Conservation (phyloP, 2,888 invertebrate species). For the Drosophila siamana region DNA sequence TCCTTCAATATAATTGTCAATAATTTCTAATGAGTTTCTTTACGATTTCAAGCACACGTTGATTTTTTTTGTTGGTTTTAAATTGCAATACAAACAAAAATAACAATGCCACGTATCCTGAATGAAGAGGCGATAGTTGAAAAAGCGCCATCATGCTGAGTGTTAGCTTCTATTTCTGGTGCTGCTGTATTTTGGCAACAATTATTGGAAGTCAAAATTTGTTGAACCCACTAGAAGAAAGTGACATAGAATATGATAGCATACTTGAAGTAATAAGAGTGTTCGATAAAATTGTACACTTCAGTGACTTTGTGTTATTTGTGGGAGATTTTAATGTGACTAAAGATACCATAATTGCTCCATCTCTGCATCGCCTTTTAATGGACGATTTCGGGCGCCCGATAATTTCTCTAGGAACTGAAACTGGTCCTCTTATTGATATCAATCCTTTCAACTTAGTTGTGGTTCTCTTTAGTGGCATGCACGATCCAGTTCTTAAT, state of each 20-base stretch:
- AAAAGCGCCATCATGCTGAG: constrained; percentile 26
- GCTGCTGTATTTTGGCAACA: neutral
- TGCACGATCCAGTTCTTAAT: neutral
- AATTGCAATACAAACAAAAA: constrained; percentile 37
- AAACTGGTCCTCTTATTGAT: neutral
- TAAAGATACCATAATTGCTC: neutral
- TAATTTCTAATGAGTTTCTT: neutral
- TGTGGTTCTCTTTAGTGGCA: neutral
- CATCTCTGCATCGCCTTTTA: constrained; percentile 3
- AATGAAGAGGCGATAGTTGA: constrained; percentile 16
- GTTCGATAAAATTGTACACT: neutral
- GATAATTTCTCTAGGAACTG: constrained; percentile 11
- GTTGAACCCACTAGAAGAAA: neutral
- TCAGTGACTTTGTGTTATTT: constrained; percentile 6
- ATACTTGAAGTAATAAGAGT: neutral
- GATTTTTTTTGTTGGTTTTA: too few species aligned
- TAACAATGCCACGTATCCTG: neutral
- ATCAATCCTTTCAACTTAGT: neutral
- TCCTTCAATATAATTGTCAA: neutral
- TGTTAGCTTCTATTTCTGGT: constrained; percentile 12
- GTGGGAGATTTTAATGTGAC: neutral
- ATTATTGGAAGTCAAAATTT: constrained; percentile 1
- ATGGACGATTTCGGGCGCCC: constrained; percentile 25
- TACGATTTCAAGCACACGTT: too few species aligned
- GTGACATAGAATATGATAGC: neutral